Evolutionary conservation across 2,888 invertebrate genomes (phyloP), one percentile per base, ranked within the genome.

Genomic region (Cryptophagus acutangulus): DNA sequence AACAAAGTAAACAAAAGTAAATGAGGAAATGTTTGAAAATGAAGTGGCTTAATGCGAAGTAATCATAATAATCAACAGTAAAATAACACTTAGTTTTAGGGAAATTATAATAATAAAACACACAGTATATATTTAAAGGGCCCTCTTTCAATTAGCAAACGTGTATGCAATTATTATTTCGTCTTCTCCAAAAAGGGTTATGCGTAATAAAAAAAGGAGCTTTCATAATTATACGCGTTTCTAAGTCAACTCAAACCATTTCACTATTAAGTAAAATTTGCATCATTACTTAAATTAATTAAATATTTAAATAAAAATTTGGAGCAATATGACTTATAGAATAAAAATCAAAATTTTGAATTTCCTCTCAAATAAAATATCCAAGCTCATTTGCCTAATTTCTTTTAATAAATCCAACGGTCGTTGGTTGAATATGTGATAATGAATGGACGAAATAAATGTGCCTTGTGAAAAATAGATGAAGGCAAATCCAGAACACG

Each of bases 221-320:
- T n/a, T n/a, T n/a, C n/a, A n/a, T 63, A 63, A 63, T 63, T 63
- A 61, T 63, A 61, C 53, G 57, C n/a, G n/a, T n/a, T n/a, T n/a
- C n/a, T n/a, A n/a, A n/a, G n/a, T n/a, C n/a, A n/a, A n/a, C n/a
- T n/a, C n/a, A n/a, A n/a, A n/a, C n/a, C n/a, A n/a, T n/a, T n/a
- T n/a, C n/a, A n/a, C n/a, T n/a, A n/a, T n/a, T 6, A 20, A n/a
- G 24, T 20, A n/a, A 20, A 20, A 20, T 8, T 8, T 6, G 6
- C n/a, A 8, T 8, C 6, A n/a, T 20, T n/a, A 6, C 24, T 20
- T 8, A 20, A 20, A 8, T n/a, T 20, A 20, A 20, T n/a, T n/a
- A 20, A 20, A 20, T 20, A 20, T 20, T 20, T 20, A 8, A 20
- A 20, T n/a, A 20, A 20, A 20, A 20, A 20, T 20, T 20, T 20